Evolutionary conservation across 2,797 vertebrate species (phyloP), one percentile per base, ranked within the genome.

Genomic region (Fratercula arctica): DNA sequence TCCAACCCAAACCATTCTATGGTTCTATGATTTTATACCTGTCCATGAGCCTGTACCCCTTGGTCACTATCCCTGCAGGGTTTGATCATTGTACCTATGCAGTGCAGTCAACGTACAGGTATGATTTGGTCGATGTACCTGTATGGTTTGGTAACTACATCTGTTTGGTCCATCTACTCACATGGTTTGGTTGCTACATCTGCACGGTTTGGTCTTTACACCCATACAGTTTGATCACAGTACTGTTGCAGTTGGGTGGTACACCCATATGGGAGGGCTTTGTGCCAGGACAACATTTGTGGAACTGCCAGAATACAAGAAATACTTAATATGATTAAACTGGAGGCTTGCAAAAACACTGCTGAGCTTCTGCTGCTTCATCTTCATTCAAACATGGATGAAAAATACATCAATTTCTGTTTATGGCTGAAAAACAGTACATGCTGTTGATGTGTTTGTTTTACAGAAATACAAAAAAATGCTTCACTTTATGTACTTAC

Each of bases 51-150:
- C 61, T 4, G 13, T 4, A 3, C 13, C 21, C 2, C 25, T 64
- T 4, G 0, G 16, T 15, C 53, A 5, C 21, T 2, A 1, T 1
- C 28, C 13, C 43, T 3, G 28, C 0, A 7, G 6, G 21, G 24
- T 21, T 66, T 16, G 1, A 37, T 53, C n/a, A 8, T 31, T 11
- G 0, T 14, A 21, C 3, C 26, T 21, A 0, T 1, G 39, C 39
- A 39, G 39, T 39, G 39, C 39, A 39, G 39, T 39, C 39, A 39
- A 39, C 39, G 39, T 11, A 45, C 33, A 60, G 24, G 59, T 60
- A 60, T 35, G 56, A 59, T 60, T 59, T 25, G 24, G n/a, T 60
- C n/a, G 25, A 24, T 17, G 24, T 37, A 35, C 15, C 57, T 24
- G 15, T 37, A 25, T 25, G 18, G 56, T 59, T 35, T 59, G 33